Evolutionary conservation across 2,797 vertebrate species (phyloP).

Genomic region (Varecia variegata): DNA sequence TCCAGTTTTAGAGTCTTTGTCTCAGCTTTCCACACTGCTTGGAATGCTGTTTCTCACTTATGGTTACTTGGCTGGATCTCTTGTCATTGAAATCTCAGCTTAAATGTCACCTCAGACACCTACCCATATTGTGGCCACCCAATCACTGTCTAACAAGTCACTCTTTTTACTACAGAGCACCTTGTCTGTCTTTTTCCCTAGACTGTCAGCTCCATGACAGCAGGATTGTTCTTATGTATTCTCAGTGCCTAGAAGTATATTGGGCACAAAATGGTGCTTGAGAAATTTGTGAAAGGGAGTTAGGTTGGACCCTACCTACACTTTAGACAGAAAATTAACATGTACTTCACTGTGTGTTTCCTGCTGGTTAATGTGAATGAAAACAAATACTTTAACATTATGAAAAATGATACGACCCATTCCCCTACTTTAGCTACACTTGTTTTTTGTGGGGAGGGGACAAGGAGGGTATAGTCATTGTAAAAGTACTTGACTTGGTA

Average conservation of each 20-base stretch:
- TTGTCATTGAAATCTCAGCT: neutral
- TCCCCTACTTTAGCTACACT: neutral
- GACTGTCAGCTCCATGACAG: neutral
- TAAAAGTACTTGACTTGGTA: neutral
- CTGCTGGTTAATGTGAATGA: neutral
- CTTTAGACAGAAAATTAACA: slow-evolving; percentile 5
- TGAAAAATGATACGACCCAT: neutral
- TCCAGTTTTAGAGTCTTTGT: slow-evolving; percentile 12
- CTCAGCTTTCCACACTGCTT: neutral
- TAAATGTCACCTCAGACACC: slow-evolving; percentile 25
- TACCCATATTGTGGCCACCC: neutral
- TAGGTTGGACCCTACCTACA: neutral
- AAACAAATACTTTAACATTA: neutral
- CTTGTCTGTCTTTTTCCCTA: neutral
- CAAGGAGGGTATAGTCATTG: neutral
- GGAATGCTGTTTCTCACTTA: slow-evolving; percentile 10
- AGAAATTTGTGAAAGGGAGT: slow-evolving; percentile 36
- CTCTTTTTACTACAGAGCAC: neutral
- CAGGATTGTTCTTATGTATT: neutral
- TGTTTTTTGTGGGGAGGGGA: neutral
- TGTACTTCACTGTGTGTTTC: neutral
- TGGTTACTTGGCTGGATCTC: neutral
- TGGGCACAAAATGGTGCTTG: neutral
- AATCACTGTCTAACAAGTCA: neutral
- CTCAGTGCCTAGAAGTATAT: neutral